Evolutionary conservation across 2,797 vertebrate species (phyloP), one percentile per base, ranked within the genome.

Genomic region (Coreius guichenoti): DNA sequence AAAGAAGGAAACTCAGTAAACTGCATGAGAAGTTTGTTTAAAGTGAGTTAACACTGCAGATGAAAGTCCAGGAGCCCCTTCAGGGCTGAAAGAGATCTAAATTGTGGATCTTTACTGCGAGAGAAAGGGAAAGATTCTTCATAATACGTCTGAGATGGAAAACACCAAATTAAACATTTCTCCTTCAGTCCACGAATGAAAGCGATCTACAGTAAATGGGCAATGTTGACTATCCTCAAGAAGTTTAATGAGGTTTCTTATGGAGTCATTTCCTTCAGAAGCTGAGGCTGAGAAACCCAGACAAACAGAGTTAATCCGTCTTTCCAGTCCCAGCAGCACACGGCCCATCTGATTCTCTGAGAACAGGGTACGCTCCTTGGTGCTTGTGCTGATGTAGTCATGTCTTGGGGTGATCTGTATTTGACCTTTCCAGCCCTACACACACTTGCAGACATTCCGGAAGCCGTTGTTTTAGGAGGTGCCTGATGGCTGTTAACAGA

Each of bases 401-500:
- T 33, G 78, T 36, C 19, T 51, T 19, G 2, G 63, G 33, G 63
- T 76, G 74, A 84, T 78, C 63, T 69, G 82, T 56, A 58, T 54
- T 67, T 84, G 82, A 77, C 47, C 49, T 84, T 78, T 78, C 33
- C 81, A 80, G 75, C 54, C 67, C 23, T 68, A 17, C 54, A 43
- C 67, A 85, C 67, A 63, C 83, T 72, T 63, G 11, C 83, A 85
- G 76, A 83, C 86, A 76, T 56, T 43, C 80, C 43, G 87, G 82
- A 84, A 82, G 73, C 80, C 85, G 87, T 83, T 89, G 89, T 92
- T 93, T 92, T 90, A 91, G 83, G 68, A 92, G 91, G 89, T 91
- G 85, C 84, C 56, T 69, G 73, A 83, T 89, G 87, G 26, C 86
- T 79, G 88, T 90, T 86, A 89, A 88, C 91, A 87, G 73, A 84